Evolutionary conservation across 2,113 vertebrate species (phyloP).

Genomic region (Hystrix cristata): DNA sequence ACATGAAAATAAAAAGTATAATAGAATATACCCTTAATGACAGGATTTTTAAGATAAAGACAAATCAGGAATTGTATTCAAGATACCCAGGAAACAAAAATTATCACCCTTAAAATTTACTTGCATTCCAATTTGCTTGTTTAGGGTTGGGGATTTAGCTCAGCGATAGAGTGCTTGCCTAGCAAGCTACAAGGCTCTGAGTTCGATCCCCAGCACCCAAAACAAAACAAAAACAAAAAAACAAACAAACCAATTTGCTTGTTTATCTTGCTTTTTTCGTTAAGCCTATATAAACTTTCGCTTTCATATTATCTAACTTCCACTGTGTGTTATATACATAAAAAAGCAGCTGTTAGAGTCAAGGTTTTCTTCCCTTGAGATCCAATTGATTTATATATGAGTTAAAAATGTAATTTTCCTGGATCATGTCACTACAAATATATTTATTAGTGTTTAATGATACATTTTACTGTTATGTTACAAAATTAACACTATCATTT

Average conservation of each 20-base stretch:
- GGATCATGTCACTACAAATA: slow-evolving; percentile 45
- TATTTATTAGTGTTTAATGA: slow-evolving; percentile 44
- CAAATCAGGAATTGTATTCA: slow-evolving; percentile 60
- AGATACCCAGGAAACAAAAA: slow-evolving; percentile 49
- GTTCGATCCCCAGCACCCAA: no score
- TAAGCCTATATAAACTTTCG: slow-evolving; percentile 56
- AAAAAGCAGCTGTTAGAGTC: slow-evolving; percentile 21
- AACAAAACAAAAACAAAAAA: no score
- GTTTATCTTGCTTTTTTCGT: slow-evolving; percentile 62
- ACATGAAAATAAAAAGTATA: slow-evolving; percentile 30
- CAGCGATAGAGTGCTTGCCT: no score
- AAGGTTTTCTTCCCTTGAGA: slow-evolving; percentile 62
- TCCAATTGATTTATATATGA: slow-evolving; percentile 13
- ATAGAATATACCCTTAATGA: slow-evolving; percentile 11
- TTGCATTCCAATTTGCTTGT: neutral
- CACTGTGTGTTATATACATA: neutral
- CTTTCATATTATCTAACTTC: neutral
- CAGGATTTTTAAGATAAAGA: slow-evolving; percentile 28
- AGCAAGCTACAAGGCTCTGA: no score
- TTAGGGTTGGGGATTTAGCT: no score
- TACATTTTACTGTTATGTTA: slow-evolving; percentile 48
- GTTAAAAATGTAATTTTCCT: slow-evolving; percentile 68
- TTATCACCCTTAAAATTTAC: slow-evolving; percentile 44
- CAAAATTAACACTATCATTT: slow-evolving; percentile 59
- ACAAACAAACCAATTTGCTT: slow-evolving; percentile 19